phyloP scores from a whole-genome alignment of 1,140 invertebrate genomes.

The Zaprionus inermis region DNA sequence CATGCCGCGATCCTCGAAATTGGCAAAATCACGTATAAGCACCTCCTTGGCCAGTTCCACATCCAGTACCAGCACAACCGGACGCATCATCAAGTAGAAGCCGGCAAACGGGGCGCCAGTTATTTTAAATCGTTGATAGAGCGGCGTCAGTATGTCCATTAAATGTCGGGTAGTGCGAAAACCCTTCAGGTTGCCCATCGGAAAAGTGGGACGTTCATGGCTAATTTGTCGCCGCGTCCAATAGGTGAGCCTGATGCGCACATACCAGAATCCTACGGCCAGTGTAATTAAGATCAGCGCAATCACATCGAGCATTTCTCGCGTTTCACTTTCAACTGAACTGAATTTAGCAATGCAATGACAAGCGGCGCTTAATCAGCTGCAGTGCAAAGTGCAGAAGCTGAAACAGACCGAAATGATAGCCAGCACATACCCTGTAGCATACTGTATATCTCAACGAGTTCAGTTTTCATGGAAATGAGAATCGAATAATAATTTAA shows the following conservation, averaged over 20 bases:
- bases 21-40: constrained; percentile 86
- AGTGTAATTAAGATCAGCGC: constrained; percentile 53
- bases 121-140: constrained; percentile 65
- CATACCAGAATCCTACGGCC: constrained; percentile 57
- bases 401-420: neutral
- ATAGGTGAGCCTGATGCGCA: constrained; percentile 70
- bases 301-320: constrained; percentile 61
- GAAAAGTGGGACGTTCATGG: constrained; percentile 50
- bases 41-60: constrained; percentile 85
- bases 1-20: constrained; percentile 85
- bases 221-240: constrained; percentile 84
- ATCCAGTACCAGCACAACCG: constrained; percentile 65
- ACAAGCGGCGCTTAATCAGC: constrained; percentile 37
- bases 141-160: constrained; percentile 59
- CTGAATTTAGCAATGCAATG: neutral
- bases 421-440: neutral
- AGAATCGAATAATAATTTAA: no score
- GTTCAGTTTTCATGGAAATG: no score
- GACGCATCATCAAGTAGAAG: constrained; percentile 59
- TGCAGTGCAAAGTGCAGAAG: constrained; percentile 31
- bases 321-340: constrained; percentile 54
- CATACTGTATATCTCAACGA: no score
- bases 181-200: constrained; percentile 63
- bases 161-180: constrained; percentile 55
- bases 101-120: constrained; percentile 63